Evolutionary conservation across 2,888 invertebrate genomes (phyloP).

Genomic region (Lagria hirta): DNA sequence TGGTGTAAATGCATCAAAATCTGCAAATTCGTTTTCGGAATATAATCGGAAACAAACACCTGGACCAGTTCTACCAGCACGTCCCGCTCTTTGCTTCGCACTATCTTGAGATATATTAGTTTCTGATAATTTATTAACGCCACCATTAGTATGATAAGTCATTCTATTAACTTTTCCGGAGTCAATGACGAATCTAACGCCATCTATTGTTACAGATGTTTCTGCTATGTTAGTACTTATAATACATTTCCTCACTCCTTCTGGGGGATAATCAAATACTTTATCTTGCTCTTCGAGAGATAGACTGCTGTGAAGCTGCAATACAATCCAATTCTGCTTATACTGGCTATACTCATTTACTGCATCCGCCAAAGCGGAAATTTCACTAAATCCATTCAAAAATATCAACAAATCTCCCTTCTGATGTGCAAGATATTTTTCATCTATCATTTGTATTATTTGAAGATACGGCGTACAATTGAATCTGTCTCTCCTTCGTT

Average conservation of each 20-base stretch:
- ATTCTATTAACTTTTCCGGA: slow-evolving; percentile 94
- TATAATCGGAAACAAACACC: slow-evolving; percentile 92
- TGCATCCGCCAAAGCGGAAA: slow-evolving; percentile 83
- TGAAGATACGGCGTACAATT: slow-evolving; percentile 92
- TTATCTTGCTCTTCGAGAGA: slow-evolving; percentile 96
- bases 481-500: slow-evolving; percentile 70
- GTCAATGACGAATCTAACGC: slow-evolving; percentile 94
- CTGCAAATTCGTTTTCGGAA: slow-evolving; percentile 77
- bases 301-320: slow-evolving; percentile 90
- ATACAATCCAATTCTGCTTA: slow-evolving; percentile 85
- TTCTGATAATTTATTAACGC: slow-evolving; percentile 89
- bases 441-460: slow-evolving; percentile 89
- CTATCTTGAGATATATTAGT: slow-evolving; percentile 97
- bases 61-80: slow-evolving; percentile 93
- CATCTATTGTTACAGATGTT: slow-evolving; percentile 98
- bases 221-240: slow-evolving; percentile 98
- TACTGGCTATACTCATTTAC: slow-evolving; percentile 77
- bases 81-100: slow-evolving; percentile 94
- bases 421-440: slow-evolving; percentile 69
- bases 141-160: slow-evolving; percentile 88
- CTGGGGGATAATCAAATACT: slow-evolving; percentile 94
- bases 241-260: slow-evolving; percentile 93
- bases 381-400: slow-evolving; percentile 92
- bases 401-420: slow-evolving; percentile 92
- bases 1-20: slow-evolving; percentile 81